Evolutionary conservation across 2,113 vertebrate genomes (phyloP).

Genomic region (Pampusana beccarii): DNA sequence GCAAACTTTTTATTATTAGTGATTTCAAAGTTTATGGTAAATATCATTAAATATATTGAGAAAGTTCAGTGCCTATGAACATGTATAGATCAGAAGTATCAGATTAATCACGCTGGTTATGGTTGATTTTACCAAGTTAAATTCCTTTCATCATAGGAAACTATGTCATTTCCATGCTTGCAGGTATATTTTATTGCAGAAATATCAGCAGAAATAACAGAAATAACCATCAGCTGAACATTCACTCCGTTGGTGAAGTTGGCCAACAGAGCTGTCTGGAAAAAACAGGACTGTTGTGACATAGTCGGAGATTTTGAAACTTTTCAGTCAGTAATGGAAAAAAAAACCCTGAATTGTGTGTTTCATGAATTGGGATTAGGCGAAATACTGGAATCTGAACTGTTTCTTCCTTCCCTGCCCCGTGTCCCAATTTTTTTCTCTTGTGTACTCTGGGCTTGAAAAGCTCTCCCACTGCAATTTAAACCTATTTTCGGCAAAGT

Average conservation of each 20-base stretch:
- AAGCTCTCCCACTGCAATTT: not conserved
- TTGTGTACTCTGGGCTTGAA: not conserved
- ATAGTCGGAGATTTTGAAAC: not conserved
- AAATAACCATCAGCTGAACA: not conserved
- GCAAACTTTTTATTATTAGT: not conserved
- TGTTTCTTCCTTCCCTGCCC: not conserved
- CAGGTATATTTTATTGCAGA: not conserved
- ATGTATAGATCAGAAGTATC: not conserved
- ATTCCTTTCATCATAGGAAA: not conserved
- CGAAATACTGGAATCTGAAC: not conserved
- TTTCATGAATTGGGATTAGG: not conserved
- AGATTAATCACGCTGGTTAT: not conserved
- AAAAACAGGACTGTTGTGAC: not conserved
- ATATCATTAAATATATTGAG: not conserved
- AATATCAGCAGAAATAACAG: not conserved
- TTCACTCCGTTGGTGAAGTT: not conserved
- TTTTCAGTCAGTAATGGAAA: not conserved
- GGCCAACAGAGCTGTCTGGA: accelerated
- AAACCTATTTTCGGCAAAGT: not conserved
- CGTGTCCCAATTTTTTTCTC: not conserved
- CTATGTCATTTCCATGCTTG: not conserved
- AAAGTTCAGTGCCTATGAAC: not conserved
- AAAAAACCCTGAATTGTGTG: accelerated
- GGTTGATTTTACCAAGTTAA: not conserved
- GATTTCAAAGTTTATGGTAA: not conserved